These are phyloP conservation scores for Phalanger gymnotis DNA, from an alignment of 2,797 vertebrate genomes.

Conservation along the genomic window DNA sequence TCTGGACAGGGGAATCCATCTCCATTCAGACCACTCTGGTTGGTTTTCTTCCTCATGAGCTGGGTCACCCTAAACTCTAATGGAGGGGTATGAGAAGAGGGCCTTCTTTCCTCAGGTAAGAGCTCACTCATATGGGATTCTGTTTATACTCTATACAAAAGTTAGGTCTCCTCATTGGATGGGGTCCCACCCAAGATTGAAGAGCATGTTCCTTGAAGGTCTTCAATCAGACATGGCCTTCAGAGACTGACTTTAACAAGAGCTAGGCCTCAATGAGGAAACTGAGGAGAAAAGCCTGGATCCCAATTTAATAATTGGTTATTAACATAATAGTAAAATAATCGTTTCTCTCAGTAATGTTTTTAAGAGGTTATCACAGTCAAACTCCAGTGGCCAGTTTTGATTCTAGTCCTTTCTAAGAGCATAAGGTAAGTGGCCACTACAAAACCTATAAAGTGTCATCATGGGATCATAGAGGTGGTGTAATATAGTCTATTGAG, in stretches of 20 bases:
- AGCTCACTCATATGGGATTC: background rate
- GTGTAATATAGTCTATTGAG: background rate
- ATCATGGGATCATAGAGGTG: background rate
- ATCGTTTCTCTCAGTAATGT: background rate
- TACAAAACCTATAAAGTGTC: background rate
- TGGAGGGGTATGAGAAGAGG: background rate
- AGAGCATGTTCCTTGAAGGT: too few species aligned
- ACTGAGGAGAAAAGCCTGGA: background rate
- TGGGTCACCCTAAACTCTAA: background rate
- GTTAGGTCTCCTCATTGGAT: background rate
- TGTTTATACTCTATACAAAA: background rate
- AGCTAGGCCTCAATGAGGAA: background rate
- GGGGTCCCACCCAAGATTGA: too few species aligned
- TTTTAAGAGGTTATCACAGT: constrained; percentile 12
- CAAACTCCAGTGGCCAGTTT: constrained; percentile 43
- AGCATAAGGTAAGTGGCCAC: constrained; percentile 50
- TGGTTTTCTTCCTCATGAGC: background rate
- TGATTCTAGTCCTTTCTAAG: constrained; percentile 41
- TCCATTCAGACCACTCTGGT: background rate
- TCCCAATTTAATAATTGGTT: background rate
- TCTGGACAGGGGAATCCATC: background rate
- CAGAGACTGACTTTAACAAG: background rate
- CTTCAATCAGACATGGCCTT: too few species aligned
- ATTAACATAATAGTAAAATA: background rate
- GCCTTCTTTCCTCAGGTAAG: background rate